These are phyloP conservation scores for Pontoporia blainvillei DNA, from an alignment of 2,113 vertebrate species.

Conservation along the genomic window DNA sequence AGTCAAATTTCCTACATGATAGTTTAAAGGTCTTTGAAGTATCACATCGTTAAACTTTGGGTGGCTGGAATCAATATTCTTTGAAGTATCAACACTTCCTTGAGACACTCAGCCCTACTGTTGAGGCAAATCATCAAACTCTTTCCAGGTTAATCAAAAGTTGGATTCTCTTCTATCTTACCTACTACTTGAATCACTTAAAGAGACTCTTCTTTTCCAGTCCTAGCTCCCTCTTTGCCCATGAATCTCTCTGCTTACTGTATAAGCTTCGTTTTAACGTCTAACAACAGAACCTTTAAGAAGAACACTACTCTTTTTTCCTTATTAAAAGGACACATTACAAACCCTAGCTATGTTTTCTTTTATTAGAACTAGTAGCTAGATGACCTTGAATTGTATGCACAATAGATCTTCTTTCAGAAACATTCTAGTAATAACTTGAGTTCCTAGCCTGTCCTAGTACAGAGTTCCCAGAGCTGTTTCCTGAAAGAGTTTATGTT, in stretches of 20 bases:
- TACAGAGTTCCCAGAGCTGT: constrained; percentile 48
- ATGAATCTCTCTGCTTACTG: not conserved
- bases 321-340: constrained; percentile 54
- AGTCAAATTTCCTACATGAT: not conserved
- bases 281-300: constrained; percentile 15
- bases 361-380: constrained; percentile 62
- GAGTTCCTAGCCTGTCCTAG: constrained; percentile 30
- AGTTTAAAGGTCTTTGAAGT: not conserved
- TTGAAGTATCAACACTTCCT: not conserved
- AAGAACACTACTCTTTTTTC: constrained; percentile 38
- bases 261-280: constrained; percentile 37
- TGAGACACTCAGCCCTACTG: not conserved
- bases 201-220: not conserved
- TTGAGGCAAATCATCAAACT: not conserved
- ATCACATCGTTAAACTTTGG: not conserved
- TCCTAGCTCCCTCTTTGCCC: not conserved
- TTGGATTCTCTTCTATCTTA: not conserved
- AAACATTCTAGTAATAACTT: constrained; percentile 45
- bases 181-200: not conserved
- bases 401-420: constrained; percentile 52
- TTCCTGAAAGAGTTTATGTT: constrained; percentile 57
- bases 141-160: constrained; percentile 2
- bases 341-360: constrained; percentile 26
- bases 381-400: constrained; percentile 57
- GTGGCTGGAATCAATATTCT: not conserved